A percentile compares a stretch with the other conserved stretches of the same genome.
These are phyloP conservation scores for Gymnocephalus cernua DNA, from an alignment of 2,113 vertebrate genomes.

Conservation along the genomic window DNA sequence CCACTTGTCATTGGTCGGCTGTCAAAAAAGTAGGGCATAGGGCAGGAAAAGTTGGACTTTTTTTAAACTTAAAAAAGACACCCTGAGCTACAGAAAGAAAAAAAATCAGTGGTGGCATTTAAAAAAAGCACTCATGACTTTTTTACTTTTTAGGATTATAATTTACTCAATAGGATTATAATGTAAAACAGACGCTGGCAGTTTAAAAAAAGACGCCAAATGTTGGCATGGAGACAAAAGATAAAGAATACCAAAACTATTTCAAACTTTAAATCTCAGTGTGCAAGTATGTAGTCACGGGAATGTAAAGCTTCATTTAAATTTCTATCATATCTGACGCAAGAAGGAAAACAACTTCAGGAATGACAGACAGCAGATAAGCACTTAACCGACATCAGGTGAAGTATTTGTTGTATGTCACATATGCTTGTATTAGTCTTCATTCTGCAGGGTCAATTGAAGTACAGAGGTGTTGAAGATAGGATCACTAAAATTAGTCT, in stretches of 20 bases:
- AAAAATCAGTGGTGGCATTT: no score
- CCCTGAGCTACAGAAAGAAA: no score
- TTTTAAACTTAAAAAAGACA: no score
- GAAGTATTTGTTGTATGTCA: constrained; percentile 51
- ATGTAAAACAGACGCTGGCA: no score
- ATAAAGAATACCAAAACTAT: not conserved
- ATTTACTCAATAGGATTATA: no score
- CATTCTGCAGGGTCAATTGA: constrained; percentile 22
- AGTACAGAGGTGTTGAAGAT: constrained; percentile 36
- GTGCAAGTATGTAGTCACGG: constrained; percentile 4
- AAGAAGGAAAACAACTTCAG: constrained; percentile 50
- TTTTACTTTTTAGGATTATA: no score
- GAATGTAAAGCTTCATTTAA: constrained; percentile 46
- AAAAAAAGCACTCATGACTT: no score
- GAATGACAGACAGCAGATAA: constrained; percentile 67
- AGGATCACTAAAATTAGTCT: not conserved
- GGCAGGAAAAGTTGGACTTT: no score
- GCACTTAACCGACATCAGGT: constrained; percentile 37
- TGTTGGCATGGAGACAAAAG: constrained; percentile 1
- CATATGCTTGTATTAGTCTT: constrained; percentile 6
- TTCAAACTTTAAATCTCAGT: constrained; percentile 17
- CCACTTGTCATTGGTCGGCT: no score
- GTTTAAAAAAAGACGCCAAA: no score
- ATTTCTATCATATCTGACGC: constrained; percentile 40
- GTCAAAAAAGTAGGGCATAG: no score